Percentiles rank a stretch among this genome's conserved stretches.
These are phyloP conservation scores for Mimas tiliae DNA, from an alignment of 2,888 invertebrate genomes.

Conservation along the genomic window DNA sequence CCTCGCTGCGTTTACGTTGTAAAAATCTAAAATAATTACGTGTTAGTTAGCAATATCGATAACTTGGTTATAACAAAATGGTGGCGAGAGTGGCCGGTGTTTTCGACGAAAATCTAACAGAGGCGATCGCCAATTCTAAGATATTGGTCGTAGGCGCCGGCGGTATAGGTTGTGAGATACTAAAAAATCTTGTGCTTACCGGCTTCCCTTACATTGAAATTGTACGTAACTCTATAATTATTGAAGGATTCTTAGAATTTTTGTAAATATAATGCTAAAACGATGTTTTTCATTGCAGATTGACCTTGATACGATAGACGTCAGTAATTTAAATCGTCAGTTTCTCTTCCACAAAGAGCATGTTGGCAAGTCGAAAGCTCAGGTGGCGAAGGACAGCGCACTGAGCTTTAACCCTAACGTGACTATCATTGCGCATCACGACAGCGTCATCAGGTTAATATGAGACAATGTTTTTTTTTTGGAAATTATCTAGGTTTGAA, in stretches of 20 bases:
- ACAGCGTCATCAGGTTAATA: constrained; percentile 94
- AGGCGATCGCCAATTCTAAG: constrained; percentile 88
- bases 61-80: constrained; percentile 70
- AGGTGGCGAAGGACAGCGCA: constrained; percentile 95
- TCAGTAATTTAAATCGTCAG: constrained; percentile 99
- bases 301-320: constrained; percentile 99
- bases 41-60: not conserved
- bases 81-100: constrained; percentile 88
- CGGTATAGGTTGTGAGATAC: constrained; percentile 99
- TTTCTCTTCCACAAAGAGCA: constrained; percentile 99
- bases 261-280: not conserved
- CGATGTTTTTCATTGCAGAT: constrained; percentile 88
- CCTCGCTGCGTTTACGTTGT: constrained; percentile 49
- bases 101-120: constrained; percentile 86
- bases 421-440: constrained; percentile 95
- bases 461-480: too few relatives aligned
- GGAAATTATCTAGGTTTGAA: too few relatives aligned
- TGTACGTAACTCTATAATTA: constrained; percentile 84
- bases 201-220: constrained; percentile 97
- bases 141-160: constrained; percentile 97
- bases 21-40: constrained; percentile 33
- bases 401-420: constrained; percentile 94
- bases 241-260: not conserved
- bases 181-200: constrained; percentile 97
- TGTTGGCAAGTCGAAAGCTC: constrained; percentile 98